These are phyloP conservation scores for Synergus itoensis DNA, from an alignment of 2,888 invertebrate species.

Conservation along the genomic window DNA sequence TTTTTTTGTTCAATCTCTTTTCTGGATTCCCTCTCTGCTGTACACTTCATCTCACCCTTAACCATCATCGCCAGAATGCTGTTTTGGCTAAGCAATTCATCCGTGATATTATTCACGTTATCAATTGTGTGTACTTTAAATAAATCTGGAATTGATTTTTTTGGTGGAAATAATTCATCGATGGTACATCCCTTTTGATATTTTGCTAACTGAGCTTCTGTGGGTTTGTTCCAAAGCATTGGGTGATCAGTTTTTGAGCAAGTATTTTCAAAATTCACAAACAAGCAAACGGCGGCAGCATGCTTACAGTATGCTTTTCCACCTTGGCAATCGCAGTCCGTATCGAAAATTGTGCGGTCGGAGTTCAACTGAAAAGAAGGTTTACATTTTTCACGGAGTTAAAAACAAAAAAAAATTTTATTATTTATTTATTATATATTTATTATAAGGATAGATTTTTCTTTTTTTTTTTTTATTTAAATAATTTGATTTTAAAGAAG, in stretches of 20 bases:
- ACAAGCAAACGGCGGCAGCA: no score
- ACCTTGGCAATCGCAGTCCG: no score
- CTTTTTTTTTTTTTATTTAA: no score
- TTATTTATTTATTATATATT: no score
- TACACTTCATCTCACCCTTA: neutral
- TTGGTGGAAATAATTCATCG: slow-evolving; percentile 39
- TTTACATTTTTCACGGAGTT: no score
- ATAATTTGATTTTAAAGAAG: no score
- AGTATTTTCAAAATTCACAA: slow-evolving; percentile 35
- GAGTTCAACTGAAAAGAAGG: no score
- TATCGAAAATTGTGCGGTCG: no score
- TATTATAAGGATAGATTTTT: no score
- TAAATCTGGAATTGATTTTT: slow-evolving; percentile 1
- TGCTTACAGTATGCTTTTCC: no score
- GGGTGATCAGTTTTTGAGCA: slow-evolving; percentile 47
- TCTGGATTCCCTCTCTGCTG: neutral
- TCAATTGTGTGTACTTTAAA: slow-evolving; percentile 25
- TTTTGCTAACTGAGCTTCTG: slow-evolving; percentile 44
- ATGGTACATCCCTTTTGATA: slow-evolving; percentile 46
- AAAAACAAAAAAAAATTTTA: no score
- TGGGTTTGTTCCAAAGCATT: slow-evolving; percentile 46
- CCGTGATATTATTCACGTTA: slow-evolving; percentile 26
- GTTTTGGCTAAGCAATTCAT: neutral
- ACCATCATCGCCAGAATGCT: neutral
- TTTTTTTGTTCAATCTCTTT: neutral